Conservation (phyloP, 2,888 invertebrate genomes). For the Scaptomyza polygonia region DNA sequence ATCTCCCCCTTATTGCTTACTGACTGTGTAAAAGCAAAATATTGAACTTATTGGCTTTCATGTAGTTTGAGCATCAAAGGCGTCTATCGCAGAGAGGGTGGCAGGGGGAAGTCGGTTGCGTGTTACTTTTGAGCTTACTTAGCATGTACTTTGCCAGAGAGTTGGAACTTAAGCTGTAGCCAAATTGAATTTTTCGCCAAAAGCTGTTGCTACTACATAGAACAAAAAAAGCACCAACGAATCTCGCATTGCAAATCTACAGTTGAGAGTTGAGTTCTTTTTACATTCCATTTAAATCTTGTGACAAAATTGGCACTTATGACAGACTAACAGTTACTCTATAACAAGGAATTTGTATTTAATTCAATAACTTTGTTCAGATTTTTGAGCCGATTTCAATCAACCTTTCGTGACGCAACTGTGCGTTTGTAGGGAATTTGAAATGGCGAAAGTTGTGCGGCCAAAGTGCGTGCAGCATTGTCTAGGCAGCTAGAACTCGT, state of each 20-base stretch:
- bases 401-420: not conserved
- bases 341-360: not conserved
- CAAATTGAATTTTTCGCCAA: constrained; percentile 66
- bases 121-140: constrained; percentile 78
- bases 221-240: constrained; percentile 27
- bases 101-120: constrained; percentile 9
- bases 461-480: constrained; percentile 71
- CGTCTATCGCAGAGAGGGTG: constrained; percentile 53
- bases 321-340: constrained; percentile 21
- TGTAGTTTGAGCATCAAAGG: constrained; percentile 73
- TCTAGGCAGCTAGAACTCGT: constrained; percentile 38
- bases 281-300: constrained; percentile 39
- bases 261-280: constrained; percentile 14
- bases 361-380: not conserved
- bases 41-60: constrained; percentile 80
- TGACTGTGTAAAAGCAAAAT: constrained; percentile 72
- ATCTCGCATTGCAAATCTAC: constrained; percentile 68
- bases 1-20: no score
- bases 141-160: constrained; percentile 70
- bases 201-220: not conserved
- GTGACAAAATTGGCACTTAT: not conserved
- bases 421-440: constrained; percentile 19
- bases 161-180: constrained; percentile 71
- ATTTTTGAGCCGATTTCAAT: not conserved
- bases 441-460: constrained; percentile 56